A percentile compares a stretch with the other conserved stretches of the same genome.
Evolutionary conservation across 2,797 vertebrate genomes (phyloP).

Genomic region (Falco rusticolus): DNA sequence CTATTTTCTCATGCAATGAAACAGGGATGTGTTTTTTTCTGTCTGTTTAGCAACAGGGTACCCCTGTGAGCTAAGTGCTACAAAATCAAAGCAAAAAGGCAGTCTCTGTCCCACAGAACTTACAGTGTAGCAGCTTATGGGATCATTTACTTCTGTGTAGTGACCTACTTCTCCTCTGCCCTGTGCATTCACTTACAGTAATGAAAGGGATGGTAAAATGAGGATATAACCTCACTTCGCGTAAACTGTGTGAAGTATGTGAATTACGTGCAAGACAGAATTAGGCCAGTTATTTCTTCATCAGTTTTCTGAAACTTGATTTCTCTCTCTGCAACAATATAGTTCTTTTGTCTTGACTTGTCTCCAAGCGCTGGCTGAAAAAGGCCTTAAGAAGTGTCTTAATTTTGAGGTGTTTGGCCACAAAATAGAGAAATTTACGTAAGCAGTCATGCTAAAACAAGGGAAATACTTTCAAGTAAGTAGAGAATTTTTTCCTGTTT

Average conservation of each 20-base stretch:
- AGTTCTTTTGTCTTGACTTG: neutral
- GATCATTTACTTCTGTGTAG: neutral
- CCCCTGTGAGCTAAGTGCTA: neutral
- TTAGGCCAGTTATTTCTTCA: neutral
- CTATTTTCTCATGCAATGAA: neutral
- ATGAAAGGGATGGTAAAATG: neutral
- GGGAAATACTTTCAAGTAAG: neutral
- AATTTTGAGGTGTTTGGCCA: slow-evolving; percentile 4
- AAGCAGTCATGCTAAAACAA: neutral
- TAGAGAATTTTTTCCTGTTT: neutral
- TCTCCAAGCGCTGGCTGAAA: neutral
- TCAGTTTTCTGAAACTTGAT: neutral
- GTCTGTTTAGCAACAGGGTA: neutral
- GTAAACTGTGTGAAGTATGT: neutral
- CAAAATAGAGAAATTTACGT: neutral
- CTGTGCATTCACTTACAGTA: neutral
- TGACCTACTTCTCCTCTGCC: neutral
- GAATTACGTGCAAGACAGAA: neutral
- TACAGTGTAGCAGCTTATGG: neutral
- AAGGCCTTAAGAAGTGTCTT: neutral
- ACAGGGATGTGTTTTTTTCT: neutral
- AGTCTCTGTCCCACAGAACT: neutral
- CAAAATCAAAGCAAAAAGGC: neutral
- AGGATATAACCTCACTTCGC: neutral
- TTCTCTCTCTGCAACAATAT: neutral